Evolutionary conservation across 2,797 vertebrate genomes (phyloP), one percentile per base, ranked within the genome.

Genomic region (Tangara arthus): DNA sequence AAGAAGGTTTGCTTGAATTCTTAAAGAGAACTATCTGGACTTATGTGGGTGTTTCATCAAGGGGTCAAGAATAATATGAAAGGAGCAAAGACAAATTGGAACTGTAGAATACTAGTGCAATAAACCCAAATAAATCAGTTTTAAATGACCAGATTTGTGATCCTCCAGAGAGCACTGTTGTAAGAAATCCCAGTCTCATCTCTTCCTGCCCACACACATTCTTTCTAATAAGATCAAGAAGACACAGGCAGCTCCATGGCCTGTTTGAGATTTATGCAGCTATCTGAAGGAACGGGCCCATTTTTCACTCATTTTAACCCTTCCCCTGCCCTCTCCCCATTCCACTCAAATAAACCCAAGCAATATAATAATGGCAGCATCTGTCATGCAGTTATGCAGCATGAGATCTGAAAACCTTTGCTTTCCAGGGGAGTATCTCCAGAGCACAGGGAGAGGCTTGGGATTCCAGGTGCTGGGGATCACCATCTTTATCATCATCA

Each of bases 61-160:
- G 20, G 63, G 87, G 77, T 97, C 95, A 96, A 95, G 79, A 93
- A 94, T 94, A 95, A 95, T 93, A 96, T 68, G 87, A 96, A 96
- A 97, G 44, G 82, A 96, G 60, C 72, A 96, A 93, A 96, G 92
- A 97, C 50, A 96, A 95, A 96, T 95, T 92, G 82, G 27, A 80
- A 75, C 61, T 90, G 64, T 76, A 75, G 91, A 91, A 90, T 83
- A 93, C 72, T 77, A 69, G 65, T 89, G 86, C 78, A 94, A 90
- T 94, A 96, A 95, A 90, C 59, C 75, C 69, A 88, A 93, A 94
- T 96, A 96, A 97, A 97, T 95, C 95, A 96, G 35, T 44, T 95
- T 90, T 95, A 96, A 97, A 95, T 96, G 73, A 92, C 24, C 46
- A 96, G 87, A 91, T 80, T 83, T 91, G 96, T 89, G 85, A 90